phyloP scores from a whole-genome alignment of 2,797 vertebrate species.

The Masticophis lateralis region DNA sequence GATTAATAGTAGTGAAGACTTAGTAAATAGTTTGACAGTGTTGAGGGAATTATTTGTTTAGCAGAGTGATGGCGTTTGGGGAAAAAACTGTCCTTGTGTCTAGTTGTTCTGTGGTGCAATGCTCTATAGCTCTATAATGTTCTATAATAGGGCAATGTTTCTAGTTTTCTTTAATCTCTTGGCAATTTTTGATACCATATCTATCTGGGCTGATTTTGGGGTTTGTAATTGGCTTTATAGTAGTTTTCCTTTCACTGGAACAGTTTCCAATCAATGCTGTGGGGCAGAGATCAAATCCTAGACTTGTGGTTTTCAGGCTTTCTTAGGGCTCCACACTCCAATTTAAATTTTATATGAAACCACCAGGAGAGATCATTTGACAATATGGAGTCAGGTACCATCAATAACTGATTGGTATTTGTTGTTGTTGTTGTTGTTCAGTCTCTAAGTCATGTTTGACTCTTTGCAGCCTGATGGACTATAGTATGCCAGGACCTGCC shows the following conservation, averaged over 20 bases:
- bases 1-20: no score
- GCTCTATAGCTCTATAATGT: no score
- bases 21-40: no score
- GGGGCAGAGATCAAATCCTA: not conserved
- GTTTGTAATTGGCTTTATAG: not conserved
- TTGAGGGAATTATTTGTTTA: no score
- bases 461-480: no score
- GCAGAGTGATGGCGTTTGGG: no score
- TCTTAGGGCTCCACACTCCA: not conserved
- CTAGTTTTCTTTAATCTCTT: not conserved
- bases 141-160: not conserved
- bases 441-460: no score
- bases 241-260: not conserved
- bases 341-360: not conserved
- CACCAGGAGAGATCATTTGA: not conserved
- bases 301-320: not conserved
- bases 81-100: no score
- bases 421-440: no score
- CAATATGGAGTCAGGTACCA: not conserved
- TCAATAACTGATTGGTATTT: not conserved
- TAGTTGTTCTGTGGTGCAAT: no score
- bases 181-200: not conserved
- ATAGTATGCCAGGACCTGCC: no score
- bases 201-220: not conserved
- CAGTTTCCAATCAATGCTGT: not conserved